Evolutionary conservation across 2,888 invertebrate genomes (phyloP), one percentile per base, ranked within the genome.

Genomic region (Apamea epomidion): DNA sequence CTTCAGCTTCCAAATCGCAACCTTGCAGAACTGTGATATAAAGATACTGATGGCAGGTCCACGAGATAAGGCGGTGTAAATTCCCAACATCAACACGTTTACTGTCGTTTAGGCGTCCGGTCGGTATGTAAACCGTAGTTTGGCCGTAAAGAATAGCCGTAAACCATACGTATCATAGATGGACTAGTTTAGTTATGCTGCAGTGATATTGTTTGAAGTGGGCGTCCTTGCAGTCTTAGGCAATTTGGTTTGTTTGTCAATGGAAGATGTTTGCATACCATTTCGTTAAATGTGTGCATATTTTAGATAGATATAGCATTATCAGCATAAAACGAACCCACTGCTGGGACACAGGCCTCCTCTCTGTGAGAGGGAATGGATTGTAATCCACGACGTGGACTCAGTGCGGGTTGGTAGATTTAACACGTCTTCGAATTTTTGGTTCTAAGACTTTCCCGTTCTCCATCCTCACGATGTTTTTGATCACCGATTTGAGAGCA

Each of bases 111-210:
- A 90, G 85, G 84, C 88, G 81, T 86, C 76, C 90, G 92, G 89
- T 92, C 86, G n/a, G n/a, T n/a, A n/a, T 91, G 90, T 94, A 94
- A 94, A 94, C 90, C 88, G 77, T 86, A 90, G 92, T 91, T 90
- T 88, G 91, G 83, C 89, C 89, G 90, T 95, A 94, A 94, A 94
- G 84, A 91, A 90, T 88, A 83, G 84, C 81, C 81, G 91, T 94
- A 93, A 94, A 93, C 90, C 87, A 89, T 88, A 88, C 90, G 91
- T 92, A 91, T 91, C 90, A 88, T 90, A 91, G 91, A 92, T 91
- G 91, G 87, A 90, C 90, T 91, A 90, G 89, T 90, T 91, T 87
- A 82, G 88, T 89, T 84, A 78, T 81, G 88, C 85, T 84, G 82
- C 83, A 88, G 87, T 90, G 91, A 91, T 92, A 92, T 72, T 88